Conservation (phyloP, 2,888 invertebrate genomes). For the Zelleria hepariella region DNA sequence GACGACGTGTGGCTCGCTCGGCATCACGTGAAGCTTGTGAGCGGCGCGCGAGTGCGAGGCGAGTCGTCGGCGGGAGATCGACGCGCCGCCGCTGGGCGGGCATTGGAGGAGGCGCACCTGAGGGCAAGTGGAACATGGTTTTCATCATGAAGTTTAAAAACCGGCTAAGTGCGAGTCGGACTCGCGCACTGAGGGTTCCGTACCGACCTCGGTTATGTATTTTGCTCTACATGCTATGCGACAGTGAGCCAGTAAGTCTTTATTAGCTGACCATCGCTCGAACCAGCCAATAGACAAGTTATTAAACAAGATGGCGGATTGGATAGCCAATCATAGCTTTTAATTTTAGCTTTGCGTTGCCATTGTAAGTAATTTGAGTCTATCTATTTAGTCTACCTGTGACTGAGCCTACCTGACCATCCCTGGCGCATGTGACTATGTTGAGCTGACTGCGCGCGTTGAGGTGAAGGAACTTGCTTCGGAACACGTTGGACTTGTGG, state of each 20-base stretch:
- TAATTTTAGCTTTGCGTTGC: too few relatives aligned
- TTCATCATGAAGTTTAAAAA: too few relatives aligned
- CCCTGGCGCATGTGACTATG: conserved; percentile 89
- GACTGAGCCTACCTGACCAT: conserved; percentile 86
- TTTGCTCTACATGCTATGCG: too few relatives aligned
- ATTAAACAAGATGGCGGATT: too few relatives aligned
- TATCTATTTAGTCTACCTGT: too few relatives aligned
- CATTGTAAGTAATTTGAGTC: too few relatives aligned
- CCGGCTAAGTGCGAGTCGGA: too few relatives aligned
- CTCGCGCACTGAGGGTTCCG: too few relatives aligned
- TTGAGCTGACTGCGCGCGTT: conserved; percentile 80
- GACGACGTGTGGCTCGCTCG: conserved; percentile 81
- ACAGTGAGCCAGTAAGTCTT: neutral
- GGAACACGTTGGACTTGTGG: conserved; percentile 91
- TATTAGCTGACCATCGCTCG: neutral
- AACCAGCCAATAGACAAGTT: too few relatives aligned
- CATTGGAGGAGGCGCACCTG: conserved; percentile 75
- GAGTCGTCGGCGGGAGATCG: conserved; percentile 74
- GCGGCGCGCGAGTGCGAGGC: conserved; percentile 82
- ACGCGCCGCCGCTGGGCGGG: conserved; percentile 63
- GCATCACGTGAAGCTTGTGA: conserved; percentile 86
- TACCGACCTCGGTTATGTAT: too few relatives aligned
- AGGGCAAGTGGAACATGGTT: too few relatives aligned
- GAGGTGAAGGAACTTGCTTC: conserved; percentile 88
- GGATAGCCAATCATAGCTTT: too few relatives aligned